Evolutionary conservation across 30 jellyfish, hydroid and myxozoan genomes (phyloP), one percentile per base, ranked within the genome.

Genomic region (Rhopilema esculentum): DNA sequence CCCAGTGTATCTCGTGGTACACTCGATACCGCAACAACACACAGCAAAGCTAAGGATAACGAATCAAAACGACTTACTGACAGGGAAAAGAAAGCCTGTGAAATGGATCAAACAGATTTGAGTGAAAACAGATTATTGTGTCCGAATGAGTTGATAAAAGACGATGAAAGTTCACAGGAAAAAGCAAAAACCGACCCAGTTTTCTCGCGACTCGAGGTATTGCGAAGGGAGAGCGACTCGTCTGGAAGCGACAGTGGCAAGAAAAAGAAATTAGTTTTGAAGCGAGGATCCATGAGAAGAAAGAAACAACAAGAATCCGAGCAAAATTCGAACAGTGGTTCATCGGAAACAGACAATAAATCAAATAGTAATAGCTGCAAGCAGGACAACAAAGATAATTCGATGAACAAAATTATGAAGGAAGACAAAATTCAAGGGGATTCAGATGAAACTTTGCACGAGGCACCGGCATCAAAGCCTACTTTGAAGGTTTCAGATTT

Each of bases 221-320:
- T 61, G 12, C 86, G 74, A 12, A 77, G 62, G 6, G 93, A 80
- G 65, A 66, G 87, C 75, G 94, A 75, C n/a, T 78, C 85, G 40
- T 65, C 85, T 0, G 88, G 79, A 19, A 72, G 84, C 76, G 94
- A 85, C 20, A 16, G 51, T 48, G 88, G 94, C 51, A 85, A 85
- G 88, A 74, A 63, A 72, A 84, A 85, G 88, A 85, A 85, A 28
- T 31, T 85, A 16, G 94, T 85, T 8, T 71, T 85, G 80, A 85
- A 85, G 84, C 79, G 80, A 49, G 94, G 94, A 8, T 85, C 94
- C n/a, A 57, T 85, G 94, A 85, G 94, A 40, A 65, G 88, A 67
- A 67, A 67, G 82, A 85, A 72, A 66, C 68, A 28, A 27, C 52
- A 8, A 50, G 86, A 83, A 71, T 66, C 50, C 8, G 79, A 66